Conservation (phyloP, 2,113 vertebrate genomes). For the Mohoua ochrocephala region DNA sequence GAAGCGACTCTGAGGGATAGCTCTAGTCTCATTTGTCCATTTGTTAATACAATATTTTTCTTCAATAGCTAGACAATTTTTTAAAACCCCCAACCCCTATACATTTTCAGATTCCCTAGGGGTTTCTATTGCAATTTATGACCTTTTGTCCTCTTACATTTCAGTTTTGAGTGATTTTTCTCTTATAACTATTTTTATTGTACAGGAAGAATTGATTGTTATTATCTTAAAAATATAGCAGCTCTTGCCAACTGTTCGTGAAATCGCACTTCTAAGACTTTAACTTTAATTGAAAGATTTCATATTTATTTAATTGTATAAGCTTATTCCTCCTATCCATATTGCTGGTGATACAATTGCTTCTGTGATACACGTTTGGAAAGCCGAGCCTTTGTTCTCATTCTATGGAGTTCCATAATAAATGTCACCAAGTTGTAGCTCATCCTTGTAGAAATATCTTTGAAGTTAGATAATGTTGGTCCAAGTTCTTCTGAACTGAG, state of each 20-base stretch:
- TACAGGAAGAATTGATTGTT: conserved; percentile 42
- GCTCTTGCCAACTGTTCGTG: neutral
- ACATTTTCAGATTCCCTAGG: conserved; percentile 54
- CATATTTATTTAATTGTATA: conserved; percentile 32
- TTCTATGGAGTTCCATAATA: neutral
- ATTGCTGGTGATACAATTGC: neutral
- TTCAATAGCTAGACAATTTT: conserved; percentile 55
- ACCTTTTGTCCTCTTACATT: conserved; percentile 48
- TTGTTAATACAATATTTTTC: conserved; percentile 61
- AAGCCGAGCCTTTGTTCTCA: neutral
- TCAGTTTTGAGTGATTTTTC: conserved; percentile 37
- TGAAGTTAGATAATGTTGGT: neutral
- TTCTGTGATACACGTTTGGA: neutral
- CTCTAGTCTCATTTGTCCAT: conserved; percentile 54
- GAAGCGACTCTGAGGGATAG: conserved; percentile 56
- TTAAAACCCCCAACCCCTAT: conserved; percentile 37
- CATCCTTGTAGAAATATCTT: neutral
- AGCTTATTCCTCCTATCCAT: neutral
- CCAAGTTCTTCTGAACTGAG: neutral
- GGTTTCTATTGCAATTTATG: conserved; percentile 42
- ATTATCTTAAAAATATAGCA: conserved; percentile 53
- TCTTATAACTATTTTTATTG: conserved; percentile 51
- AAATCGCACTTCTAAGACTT: conserved; percentile 13
- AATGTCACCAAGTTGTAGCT: neutral
- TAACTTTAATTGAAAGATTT: conserved; percentile 41